A percentile compares a stretch with the other conserved stretches of the same genome.
Evolutionary conservation across 2,797 vertebrate genomes (phyloP).

Genomic region (Sarcophilus harrisii): DNA sequence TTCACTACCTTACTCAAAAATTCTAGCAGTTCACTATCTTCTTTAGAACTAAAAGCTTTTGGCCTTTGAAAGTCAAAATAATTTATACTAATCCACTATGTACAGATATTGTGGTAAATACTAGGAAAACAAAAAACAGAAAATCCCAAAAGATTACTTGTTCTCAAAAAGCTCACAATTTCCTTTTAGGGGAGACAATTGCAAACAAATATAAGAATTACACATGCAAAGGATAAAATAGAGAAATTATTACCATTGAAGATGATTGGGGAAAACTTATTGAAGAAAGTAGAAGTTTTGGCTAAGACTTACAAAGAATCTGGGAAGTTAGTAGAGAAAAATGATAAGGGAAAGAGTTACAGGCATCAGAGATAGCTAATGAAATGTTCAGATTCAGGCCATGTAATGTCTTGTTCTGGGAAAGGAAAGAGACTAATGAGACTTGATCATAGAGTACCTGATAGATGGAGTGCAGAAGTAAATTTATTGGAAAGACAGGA

Average conservation of each 20-base stretch:
- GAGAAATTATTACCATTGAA: background rate
- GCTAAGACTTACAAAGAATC: background rate
- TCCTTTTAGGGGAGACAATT: background rate
- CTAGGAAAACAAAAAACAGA: background rate
- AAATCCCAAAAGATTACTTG: background rate
- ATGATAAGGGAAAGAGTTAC: background rate
- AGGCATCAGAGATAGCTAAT: background rate
- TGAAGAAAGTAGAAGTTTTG: background rate
- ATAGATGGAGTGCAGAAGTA: background rate
- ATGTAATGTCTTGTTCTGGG: background rate
- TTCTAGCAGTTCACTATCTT: background rate
- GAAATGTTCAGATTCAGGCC: background rate
- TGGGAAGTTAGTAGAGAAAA: background rate
- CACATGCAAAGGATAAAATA: background rate
- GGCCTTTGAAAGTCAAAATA: background rate
- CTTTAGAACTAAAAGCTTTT: background rate
- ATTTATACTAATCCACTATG: background rate
- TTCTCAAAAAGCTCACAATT: background rate
- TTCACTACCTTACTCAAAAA: background rate
- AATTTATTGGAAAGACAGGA: background rate
- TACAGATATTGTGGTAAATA: background rate
- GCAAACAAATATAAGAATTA: background rate
- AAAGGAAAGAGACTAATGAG: background rate
- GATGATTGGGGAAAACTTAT: background rate
- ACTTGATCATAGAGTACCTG: background rate